Base-by-base conservation (phyloP, 1,140 invertebrate genomes). In the Magallana angulata region DNA sequence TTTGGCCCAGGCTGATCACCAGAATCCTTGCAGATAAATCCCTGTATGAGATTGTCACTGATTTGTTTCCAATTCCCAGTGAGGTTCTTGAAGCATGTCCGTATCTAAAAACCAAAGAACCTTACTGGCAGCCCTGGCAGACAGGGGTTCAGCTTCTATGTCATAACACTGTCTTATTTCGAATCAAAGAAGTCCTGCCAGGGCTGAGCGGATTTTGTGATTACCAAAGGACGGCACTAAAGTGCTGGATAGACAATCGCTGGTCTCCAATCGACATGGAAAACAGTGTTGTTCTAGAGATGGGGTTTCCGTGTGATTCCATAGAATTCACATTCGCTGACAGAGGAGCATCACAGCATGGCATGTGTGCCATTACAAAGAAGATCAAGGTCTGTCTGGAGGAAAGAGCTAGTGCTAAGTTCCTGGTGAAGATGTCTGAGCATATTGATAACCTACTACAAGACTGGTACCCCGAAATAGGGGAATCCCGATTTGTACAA, bases 371-470 rank as follows among this genome's bases (percentile, higher is more conserved):
- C 16, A 87, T 58, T 80, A 64, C 85, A 58, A 36, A 83, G 1
- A 81, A 64, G 36, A 82, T 87, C 58, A 82, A 89, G 14, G 82
- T 91, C 18, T 89, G 88, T 48, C 87, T 91, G 64, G 92, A 93
- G 85, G 97, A 64, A 97, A 97, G 95, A 96, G 96, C 90, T 0
- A 96, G 98, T 85, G 97, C 98, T 0, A 97, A 98, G 92, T 94
- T 99, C 16, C 93, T 99, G 76, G 97, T 98, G 0, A 94, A 99
- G 18, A 96, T 98, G n/a, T 98, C 99, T 0, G 98, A 99, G 94
- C 98, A 99, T 93, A 98, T 99, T 91, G 99, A 99, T 94, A 97
- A 98, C 83, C 95, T 99, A 36, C 95, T 99, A 0, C 99, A 99
- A 94, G 99, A 99, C 94, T 99, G 99, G 98, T 99, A 99, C 95